Evolutionary conservation across 2,888 invertebrate genomes (phyloP).

Genomic region (Chrysomela aeneicollis): DNA sequence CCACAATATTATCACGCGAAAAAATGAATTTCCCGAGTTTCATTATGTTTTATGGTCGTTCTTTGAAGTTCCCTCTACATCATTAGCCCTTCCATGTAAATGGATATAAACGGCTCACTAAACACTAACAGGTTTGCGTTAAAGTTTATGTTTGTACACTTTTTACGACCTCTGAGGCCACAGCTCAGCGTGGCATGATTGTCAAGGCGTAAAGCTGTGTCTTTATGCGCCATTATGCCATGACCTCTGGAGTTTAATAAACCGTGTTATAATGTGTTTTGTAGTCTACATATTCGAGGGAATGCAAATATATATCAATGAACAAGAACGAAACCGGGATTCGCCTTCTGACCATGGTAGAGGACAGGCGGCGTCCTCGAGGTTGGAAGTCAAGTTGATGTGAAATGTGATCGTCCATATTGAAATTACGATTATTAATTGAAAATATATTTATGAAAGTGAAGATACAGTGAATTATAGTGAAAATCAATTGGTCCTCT

Average conservation of each 20-base stretch:
- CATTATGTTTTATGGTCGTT: not conserved
- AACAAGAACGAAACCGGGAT: too few species aligned
- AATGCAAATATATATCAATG: too few species aligned
- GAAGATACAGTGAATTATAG: too few species aligned
- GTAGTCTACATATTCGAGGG: not conserved
- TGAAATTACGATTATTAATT: too few species aligned
- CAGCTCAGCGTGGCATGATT: constrained; percentile 29
- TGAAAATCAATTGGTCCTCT: too few species aligned
- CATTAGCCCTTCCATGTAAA: constrained; percentile 9
- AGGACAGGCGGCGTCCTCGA: too few species aligned
- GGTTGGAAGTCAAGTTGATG: too few species aligned
- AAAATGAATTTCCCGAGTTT: not conserved
- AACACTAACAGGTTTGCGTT: constrained; percentile 23
- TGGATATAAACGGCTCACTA: constrained; percentile 18
- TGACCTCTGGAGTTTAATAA: constrained; percentile 20
- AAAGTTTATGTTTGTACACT: constrained; percentile 21
- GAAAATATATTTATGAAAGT: too few species aligned
- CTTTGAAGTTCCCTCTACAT: constrained; percentile 17
- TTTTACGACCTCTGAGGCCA: constrained; percentile 32
- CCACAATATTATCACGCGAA: not conserved
- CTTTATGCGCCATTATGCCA: constrained; percentile 36
- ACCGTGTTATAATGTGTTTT: not conserved
- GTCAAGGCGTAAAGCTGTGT: constrained; percentile 31
- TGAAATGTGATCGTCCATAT: too few species aligned
- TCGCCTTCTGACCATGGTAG: too few species aligned